Base-by-base conservation (phyloP, 1,140 invertebrate genomes). In the Pogonus chalceus region DNA sequence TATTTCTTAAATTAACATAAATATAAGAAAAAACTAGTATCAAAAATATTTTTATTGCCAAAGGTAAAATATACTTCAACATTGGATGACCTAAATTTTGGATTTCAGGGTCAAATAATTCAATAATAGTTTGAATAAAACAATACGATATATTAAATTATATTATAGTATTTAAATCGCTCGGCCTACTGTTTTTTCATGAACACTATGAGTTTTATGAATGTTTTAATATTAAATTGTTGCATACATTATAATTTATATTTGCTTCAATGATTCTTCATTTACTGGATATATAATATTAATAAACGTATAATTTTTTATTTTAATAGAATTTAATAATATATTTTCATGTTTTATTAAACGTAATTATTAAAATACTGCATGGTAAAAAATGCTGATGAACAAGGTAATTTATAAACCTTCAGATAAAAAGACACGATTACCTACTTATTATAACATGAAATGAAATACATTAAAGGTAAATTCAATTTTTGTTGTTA, bases 61-160 rank as follows among this genome's bases (percentile, higher is more conserved):
- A n/a, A n/a, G n/a, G n/a, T n/a, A n/a, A n/a, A n/a, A n/a, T n/a
- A n/a, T n/a, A n/a, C n/a, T n/a, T n/a, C n/a, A n/a, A n/a, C n/a
- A n/a, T n/a, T n/a, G n/a, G 53, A 69, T 71, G 69, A 72, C 72
- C 47, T 56, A 71, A 47, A 20, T 58, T 56, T 58, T 60, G 59
- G 63, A 65, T 69, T 35, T 56, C 56, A 51, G 49, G 9, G 10
- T 56, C 26, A 31, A 31, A 31, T 31, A 14, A 14, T 31, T 14
- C 26, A 31, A 31, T 4, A 31, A 31, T 31, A 31, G 4, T 31
- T 31, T 31, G 26, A 31, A 31, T 14, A 31, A 31, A 7, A 31
- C 14, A 31, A 31, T 7, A 31, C 4, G 26, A 31, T 7, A 31
- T 7, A 31, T 7, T 14, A 31, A 31, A 31, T 31, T 7, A 31